phyloP scores from a whole-genome alignment of 2,888 invertebrate genomes.

The Papilio gigon region DNA sequence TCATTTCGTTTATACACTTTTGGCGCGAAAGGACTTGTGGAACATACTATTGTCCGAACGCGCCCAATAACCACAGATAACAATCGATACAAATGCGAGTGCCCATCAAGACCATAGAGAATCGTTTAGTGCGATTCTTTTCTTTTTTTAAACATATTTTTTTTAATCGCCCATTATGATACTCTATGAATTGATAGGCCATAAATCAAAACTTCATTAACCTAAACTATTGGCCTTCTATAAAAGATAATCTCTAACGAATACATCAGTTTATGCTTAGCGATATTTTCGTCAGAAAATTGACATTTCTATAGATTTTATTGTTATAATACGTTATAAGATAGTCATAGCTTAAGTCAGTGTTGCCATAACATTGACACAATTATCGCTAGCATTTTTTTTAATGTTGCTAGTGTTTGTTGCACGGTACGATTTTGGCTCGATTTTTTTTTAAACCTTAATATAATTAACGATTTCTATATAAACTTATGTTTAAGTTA shows the following conservation, averaged over 20 bases:
- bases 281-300: constrained; percentile 18
- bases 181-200: constrained; percentile 19
- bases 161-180: constrained; percentile 36
- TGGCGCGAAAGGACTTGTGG: constrained; percentile 38
- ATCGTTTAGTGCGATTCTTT: constrained; percentile 33
- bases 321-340: constrained; percentile 6
- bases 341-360: constrained; percentile 11
- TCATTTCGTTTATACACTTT: constrained; percentile 26
- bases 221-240: constrained; percentile 27
- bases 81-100: constrained; percentile 27
- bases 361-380: constrained; percentile 3
- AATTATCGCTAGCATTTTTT: constrained; percentile 3
- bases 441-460: constrained; percentile 24
- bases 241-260: constrained; percentile 12
- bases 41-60: constrained; percentile 41
- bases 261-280: constrained; percentile 12
- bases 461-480: constrained; percentile 28
- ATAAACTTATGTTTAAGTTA: constrained; percentile 30
- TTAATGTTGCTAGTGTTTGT: constrained; percentile 29
- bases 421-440: constrained; percentile 41
- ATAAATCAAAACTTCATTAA: constrained; percentile 23
- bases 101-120: constrained; percentile 24
- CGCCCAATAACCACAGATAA: constrained; percentile 30
- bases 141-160: constrained; percentile 40
- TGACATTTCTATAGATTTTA: background rate